Base-by-base conservation (phyloP, 2,113 vertebrate genomes). In the Cavia aperea region DNA sequence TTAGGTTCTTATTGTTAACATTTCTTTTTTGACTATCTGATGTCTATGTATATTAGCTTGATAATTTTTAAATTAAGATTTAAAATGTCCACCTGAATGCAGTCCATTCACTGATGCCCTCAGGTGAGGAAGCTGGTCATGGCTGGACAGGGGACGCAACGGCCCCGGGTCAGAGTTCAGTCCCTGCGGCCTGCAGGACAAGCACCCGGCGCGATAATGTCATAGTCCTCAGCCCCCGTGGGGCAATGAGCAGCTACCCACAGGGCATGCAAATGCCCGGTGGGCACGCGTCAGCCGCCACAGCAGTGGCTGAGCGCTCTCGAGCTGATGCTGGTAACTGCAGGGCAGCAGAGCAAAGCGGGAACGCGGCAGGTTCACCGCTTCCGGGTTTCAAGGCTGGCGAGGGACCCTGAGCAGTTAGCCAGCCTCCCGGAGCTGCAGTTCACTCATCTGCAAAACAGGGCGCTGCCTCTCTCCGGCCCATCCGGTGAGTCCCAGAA, bases 51-150 rank as follows among this genome's bases (percentile, higher is more conserved):
- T 81, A 5, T 65, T 68, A 81, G 68, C 13, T 75, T 75, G n/a
- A 19, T 65, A 33, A 88, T 66, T 79, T 94, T 68, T 86, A n/a
- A 62, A 2, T 60, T 72, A 91, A 92, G 54, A 81, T 31, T 81
- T 51, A 87, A 94, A 58, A 43, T 85, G 24, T 31, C 3, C 15
- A 81, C 26, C 43, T 54, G 3, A 46, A 19, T 21, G 66, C 89
- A 87, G 62, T 81, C 54, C 51, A 14, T 36, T n/a, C 46, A 33
- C 5, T 68, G 68, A 54, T 29, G 79, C 58, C 46, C 92, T 39
- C 16, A 84, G 70, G 3, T 72, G 60, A 77, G 90, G 58, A 85
- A 33, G 12, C 12, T 82, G 26, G 49, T 2, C 81, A 9, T 1
- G 23, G 31, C 49, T 15, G 54, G 24, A 36, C 5, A 46, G 43